Conservation (phyloP, 2,113 vertebrate species). For the Zosterops japonicus region DNA sequence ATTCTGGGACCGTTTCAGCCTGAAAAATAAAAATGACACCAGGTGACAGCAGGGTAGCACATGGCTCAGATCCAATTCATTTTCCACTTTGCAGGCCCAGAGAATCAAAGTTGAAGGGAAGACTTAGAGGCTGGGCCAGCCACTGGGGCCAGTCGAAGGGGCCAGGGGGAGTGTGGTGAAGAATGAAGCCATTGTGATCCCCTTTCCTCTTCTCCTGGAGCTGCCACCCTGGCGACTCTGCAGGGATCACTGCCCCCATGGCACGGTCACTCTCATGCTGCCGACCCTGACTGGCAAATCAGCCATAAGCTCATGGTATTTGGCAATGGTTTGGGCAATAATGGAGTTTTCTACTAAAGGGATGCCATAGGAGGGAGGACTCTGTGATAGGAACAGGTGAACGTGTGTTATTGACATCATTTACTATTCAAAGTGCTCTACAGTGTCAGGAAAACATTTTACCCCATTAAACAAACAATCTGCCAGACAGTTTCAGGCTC, state of each 20-base stretch:
- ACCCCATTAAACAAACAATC: constrained; percentile 58
- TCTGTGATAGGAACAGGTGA: background rate
- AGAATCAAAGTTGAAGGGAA: constrained; percentile 62
- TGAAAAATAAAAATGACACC: constrained; percentile 69
- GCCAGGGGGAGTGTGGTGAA: background rate
- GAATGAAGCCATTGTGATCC: constrained; percentile 29
- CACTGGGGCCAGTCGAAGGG: background rate
- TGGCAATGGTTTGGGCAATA: background rate
- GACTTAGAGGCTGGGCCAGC: background rate
- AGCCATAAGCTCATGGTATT: background rate
- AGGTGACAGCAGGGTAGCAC: constrained; percentile 67
- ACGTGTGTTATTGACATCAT: background rate
- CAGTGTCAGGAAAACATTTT: constrained; percentile 50
- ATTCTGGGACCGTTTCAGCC: constrained; percentile 60
- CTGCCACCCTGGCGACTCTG: background rate
- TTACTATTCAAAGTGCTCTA: constrained; percentile 20
- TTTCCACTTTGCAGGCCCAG: constrained; percentile 56
- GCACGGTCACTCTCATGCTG: background rate
- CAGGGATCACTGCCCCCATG: background rate
- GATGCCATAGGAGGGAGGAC: background rate
- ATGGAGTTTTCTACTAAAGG: background rate
- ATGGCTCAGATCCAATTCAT: constrained; percentile 67
- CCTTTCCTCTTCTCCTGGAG: background rate
- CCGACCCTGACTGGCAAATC: background rate
- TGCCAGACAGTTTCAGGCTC: constrained; percentile 62